A percentile compares a stretch with the other conserved stretches of the same genome.
Evolutionary conservation across 2,113 vertebrate species (phyloP).

Genomic region (Neolamprologus tretocephalus): DNA sequence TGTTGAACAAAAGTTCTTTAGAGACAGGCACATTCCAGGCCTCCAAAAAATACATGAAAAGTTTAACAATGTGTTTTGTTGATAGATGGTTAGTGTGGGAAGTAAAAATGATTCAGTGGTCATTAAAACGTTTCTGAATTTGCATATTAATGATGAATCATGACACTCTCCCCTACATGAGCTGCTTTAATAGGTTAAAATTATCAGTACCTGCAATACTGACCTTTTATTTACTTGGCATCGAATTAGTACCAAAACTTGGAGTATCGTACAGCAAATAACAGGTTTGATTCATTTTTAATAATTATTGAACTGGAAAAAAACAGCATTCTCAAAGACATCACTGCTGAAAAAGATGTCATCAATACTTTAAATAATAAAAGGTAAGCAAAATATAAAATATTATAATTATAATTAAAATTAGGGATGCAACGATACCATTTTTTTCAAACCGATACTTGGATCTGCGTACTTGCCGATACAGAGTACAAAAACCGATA

Average conservation of each 20-base stretch:
- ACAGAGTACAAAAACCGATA: too few species aligned
- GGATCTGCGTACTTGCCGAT: too few species aligned
- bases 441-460: too few species aligned
- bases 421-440: too few species aligned
- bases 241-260: neutral
- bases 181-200: neutral
- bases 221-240: neutral
- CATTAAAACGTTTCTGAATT: neutral
- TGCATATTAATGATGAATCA: accelerated
- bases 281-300: neutral
- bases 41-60: neutral
- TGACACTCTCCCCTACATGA: neutral
- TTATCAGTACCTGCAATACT: neutral
- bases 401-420: neutral
- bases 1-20: neutral
- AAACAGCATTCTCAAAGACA: neutral
- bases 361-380: neutral
- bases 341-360: neutral
- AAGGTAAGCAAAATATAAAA: neutral
- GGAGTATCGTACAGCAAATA: neutral
- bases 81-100: neutral
- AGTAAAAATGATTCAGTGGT: neutral
- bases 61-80: accelerated
- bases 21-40: neutral
- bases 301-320: neutral